These are phyloP conservation scores for Scytalopus superciliaris DNA, from an alignment of 2,113 vertebrate species.

Conservation along the genomic window DNA sequence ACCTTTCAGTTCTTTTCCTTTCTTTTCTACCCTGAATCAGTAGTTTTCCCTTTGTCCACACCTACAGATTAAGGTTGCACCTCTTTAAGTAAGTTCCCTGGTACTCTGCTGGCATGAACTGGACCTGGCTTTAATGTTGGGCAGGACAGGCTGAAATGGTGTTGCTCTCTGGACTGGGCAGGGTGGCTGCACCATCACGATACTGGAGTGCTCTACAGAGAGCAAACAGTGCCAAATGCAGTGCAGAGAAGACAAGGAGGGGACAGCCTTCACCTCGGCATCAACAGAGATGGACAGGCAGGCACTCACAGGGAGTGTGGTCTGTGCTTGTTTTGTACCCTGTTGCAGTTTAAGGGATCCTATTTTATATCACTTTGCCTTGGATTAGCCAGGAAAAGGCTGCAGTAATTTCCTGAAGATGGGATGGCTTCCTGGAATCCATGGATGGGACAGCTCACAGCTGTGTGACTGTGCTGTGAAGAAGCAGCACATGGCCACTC, in stretches of 20 bases:
- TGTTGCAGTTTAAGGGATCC: neutral
- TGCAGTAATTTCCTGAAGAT: neutral
- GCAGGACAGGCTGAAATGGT: neutral
- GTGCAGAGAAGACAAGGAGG: neutral
- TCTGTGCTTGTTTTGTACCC: neutral
- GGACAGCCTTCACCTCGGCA: neutral
- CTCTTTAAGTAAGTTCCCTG: neutral
- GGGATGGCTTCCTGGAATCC: neutral
- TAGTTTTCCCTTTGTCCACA: neutral
- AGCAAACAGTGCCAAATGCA: neutral
- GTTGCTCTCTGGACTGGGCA: neutral
- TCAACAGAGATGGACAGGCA: neutral
- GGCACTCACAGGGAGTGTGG: neutral
- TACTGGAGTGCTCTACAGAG: neutral
- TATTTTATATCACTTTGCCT: neutral
- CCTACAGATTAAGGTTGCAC: neutral
- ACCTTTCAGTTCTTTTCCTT: neutral
- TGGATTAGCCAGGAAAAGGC: neutral
- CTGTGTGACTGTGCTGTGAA: neutral
- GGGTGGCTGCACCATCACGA: neutral
- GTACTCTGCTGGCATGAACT: neutral
- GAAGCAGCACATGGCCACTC: neutral
- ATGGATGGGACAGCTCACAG: neutral
- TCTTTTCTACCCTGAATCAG: rapidly evolving
- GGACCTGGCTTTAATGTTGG: neutral